phyloP scores from a whole-genome alignment of 2,113 vertebrate genomes.

The Neopipo cinnamomea region DNA sequence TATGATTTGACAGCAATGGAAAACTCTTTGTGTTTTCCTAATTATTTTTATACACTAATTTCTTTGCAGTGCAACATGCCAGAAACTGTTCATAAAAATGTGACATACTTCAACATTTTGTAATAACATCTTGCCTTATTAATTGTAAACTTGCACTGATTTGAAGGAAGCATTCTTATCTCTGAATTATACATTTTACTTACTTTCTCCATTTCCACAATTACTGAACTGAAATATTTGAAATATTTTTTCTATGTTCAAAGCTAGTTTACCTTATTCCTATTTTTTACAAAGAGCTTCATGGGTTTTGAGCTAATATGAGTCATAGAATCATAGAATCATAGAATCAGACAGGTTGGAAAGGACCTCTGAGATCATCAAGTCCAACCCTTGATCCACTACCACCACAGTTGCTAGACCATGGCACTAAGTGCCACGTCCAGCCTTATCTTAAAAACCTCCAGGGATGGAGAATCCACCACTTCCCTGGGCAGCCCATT shows the following conservation, averaged over 20 bases:
- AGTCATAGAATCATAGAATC: no score
- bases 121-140: neutral
- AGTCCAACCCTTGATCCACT: no score
- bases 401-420: no score
- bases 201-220: neutral
- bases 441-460: no score
- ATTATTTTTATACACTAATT: slow-evolving; percentile 39
- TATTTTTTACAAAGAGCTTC: neutral
- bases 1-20: slow-evolving; percentile 6
- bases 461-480: no score
- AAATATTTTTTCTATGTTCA: neutral
- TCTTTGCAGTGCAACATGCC: neutral
- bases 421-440: no score
- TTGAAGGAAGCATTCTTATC: neutral
- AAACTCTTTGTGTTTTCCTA: slow-evolving; percentile 28
- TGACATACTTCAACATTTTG: neutral
- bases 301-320: neutral
- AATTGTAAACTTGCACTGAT: neutral
- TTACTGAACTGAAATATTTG: neutral
- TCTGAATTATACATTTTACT: neutral
- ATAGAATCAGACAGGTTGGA: no score
- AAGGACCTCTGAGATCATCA: no score
- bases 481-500: no score
- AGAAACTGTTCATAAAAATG: neutral
- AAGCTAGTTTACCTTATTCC: neutral